phyloP scores from a whole-genome alignment of 2,888 invertebrate genomes.

The Maniola hyperantus region DNA sequence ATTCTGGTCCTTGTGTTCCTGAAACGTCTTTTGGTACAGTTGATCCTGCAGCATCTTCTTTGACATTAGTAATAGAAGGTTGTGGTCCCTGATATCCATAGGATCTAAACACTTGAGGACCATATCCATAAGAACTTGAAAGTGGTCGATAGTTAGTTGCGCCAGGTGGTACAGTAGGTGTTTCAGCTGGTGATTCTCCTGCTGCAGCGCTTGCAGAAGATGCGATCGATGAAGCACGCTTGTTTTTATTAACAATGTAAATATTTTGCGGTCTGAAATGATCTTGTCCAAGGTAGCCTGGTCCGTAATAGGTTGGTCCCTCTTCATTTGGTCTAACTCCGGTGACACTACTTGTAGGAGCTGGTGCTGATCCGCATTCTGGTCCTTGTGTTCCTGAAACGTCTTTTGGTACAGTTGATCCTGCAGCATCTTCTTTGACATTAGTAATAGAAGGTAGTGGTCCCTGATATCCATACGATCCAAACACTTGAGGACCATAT shows the following conservation, averaged over 20 bases:
- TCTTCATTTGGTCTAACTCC: background rate
- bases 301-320: background rate
- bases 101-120: background rate
- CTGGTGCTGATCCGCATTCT: background rate
- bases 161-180: too few species aligned
- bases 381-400: background rate
- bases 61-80: background rate
- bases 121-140: too few species aligned
- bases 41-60: background rate
- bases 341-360: background rate
- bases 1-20: background rate
- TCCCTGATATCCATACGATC: constrained; percentile 1
- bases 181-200: too few species aligned
- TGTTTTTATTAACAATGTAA: too few species aligned
- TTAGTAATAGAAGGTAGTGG: background rate
- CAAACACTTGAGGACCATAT: background rate
- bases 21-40: background rate
- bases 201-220: too few species aligned
- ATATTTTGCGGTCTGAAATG: too few species aligned
- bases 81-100: background rate
- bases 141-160: too few species aligned
- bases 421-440: background rate
- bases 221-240: background rate
- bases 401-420: background rate
- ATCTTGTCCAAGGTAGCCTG: background rate